phyloP scores from a whole-genome alignment of 1,140 invertebrate species.

The Cherax destructor region DNA sequence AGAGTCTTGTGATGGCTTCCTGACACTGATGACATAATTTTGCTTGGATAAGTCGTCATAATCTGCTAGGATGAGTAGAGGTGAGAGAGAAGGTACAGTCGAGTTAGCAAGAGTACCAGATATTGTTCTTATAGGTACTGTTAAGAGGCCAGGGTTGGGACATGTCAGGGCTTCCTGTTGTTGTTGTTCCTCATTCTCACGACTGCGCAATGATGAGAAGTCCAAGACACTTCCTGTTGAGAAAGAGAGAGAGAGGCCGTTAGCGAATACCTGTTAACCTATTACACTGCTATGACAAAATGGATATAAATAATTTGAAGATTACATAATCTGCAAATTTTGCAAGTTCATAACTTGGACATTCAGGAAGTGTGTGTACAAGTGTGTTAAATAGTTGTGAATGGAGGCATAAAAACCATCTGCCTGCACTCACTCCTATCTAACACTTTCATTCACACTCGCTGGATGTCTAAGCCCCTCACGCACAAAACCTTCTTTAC shows the following conservation, averaged over 20 bases:
- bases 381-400: too few relatives aligned
- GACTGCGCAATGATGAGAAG: slow-evolving; percentile 49
- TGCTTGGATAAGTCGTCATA: slow-evolving; percentile 7
- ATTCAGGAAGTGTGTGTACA: too few relatives aligned
- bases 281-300: too few relatives aligned
- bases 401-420: too few relatives aligned
- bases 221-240: slow-evolving; percentile 51
- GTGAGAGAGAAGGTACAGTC: slow-evolving; percentile 16
- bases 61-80: slow-evolving; percentile 37
- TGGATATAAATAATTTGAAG: too few relatives aligned
- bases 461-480: too few relatives aligned
- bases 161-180: slow-evolving; percentile 22
- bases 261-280: neutral
- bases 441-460: too few relatives aligned
- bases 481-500: too few relatives aligned
- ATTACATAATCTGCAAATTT: too few relatives aligned
- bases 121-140: slow-evolving; percentile 48
- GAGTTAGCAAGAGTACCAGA: slow-evolving; percentile 29
- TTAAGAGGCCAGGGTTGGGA: neutral
- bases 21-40: slow-evolving; percentile 42
- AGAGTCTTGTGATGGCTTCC: slow-evolving; percentile 59
- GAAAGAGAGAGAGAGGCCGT: neutral
- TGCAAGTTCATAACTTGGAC: too few relatives aligned
- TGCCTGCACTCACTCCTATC: too few relatives aligned
- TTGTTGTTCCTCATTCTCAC: slow-evolving; percentile 14